Evolutionary conservation across 2,888 invertebrate genomes (phyloP).

Genomic region (Lamproptera curius): DNA sequence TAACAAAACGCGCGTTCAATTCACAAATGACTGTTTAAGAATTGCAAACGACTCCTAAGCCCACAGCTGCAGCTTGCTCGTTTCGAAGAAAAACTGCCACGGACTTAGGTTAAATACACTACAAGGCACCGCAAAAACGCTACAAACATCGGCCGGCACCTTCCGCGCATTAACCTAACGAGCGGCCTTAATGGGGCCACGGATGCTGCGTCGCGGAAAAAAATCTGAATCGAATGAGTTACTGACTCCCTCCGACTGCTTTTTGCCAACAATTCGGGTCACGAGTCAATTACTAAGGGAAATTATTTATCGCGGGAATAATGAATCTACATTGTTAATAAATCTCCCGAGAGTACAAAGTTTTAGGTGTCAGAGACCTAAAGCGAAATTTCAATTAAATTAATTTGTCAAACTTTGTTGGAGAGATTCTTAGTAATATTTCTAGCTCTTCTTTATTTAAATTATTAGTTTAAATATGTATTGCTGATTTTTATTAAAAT

Average conservation of each 20-base stretch:
- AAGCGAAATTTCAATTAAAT: not conserved
- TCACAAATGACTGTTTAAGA: constrained; percentile 10
- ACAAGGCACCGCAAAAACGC: constrained; percentile 62
- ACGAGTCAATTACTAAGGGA: not conserved
- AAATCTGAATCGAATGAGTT: constrained; percentile 67
- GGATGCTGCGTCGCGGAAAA: constrained; percentile 51
- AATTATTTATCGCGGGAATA: constrained; percentile 4
- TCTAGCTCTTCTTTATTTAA: not conserved
- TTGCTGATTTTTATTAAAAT: too few species aligned
- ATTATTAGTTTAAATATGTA: too few species aligned
- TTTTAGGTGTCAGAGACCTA: not conserved
- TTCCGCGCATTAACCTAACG: constrained; percentile 72
- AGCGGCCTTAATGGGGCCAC: constrained; percentile 70
- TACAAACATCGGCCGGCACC: constrained; percentile 66
- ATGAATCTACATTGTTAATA: not conserved
- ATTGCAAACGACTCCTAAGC: constrained; percentile 22
- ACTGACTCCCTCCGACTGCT: constrained; percentile 33
- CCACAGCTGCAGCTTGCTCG: constrained; percentile 24
- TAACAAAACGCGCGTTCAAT: too few species aligned
- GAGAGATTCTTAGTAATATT: constrained; percentile 4
- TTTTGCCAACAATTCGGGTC: constrained; percentile 9
- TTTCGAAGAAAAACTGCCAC: constrained; percentile 31
- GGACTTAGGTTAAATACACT: constrained; percentile 47
- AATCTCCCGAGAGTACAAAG: not conserved
- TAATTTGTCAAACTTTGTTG: constrained; percentile 33